Conservation (phyloP, 2,113 vertebrate genomes). For the Triplophysa siluroides region DNA sequence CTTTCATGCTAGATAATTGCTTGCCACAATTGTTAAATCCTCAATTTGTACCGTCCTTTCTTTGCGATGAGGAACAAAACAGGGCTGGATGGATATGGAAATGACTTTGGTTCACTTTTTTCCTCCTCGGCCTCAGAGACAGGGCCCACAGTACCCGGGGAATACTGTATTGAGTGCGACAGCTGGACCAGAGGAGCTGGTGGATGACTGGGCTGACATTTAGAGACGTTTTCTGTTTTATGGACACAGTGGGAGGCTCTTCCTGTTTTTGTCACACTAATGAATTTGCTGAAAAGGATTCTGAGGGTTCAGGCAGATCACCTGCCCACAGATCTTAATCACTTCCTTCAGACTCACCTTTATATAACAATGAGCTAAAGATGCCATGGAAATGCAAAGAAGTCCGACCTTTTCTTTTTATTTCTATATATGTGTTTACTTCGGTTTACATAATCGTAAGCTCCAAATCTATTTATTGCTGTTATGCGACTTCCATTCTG, state of each 20-base stretch:
- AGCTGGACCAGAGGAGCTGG: constrained; percentile 43
- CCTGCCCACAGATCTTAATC: constrained; percentile 65
- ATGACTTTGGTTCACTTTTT: constrained; percentile 38
- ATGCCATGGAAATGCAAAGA: neutral
- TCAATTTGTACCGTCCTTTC: neutral
- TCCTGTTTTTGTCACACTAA: constrained; percentile 58
- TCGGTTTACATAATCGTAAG: neutral
- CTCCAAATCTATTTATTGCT: neutral
- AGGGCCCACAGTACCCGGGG: constrained; percentile 24
- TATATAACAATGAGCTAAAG: neutral
- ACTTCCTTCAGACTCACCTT: constrained; percentile 46
- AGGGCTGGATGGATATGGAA: constrained; percentile 16
- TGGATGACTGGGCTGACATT: constrained; percentile 56
- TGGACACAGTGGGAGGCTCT: constrained; percentile 55
- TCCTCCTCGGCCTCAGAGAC: constrained; percentile 17
- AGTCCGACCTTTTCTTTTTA: neutral
- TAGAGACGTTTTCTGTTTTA: constrained; percentile 49
- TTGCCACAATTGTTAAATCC: neutral
- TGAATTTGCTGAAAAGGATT: constrained; percentile 53
- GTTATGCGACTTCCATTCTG: neutral
- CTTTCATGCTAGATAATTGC: too few relatives aligned
- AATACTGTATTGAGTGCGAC: constrained; percentile 51
- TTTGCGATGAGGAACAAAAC: neutral
- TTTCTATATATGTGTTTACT: neutral
- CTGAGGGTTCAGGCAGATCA: constrained; percentile 54